phyloP scores from a whole-genome alignment of 1,140 invertebrate genomes.

The Euwallacea fornicatus region DNA sequence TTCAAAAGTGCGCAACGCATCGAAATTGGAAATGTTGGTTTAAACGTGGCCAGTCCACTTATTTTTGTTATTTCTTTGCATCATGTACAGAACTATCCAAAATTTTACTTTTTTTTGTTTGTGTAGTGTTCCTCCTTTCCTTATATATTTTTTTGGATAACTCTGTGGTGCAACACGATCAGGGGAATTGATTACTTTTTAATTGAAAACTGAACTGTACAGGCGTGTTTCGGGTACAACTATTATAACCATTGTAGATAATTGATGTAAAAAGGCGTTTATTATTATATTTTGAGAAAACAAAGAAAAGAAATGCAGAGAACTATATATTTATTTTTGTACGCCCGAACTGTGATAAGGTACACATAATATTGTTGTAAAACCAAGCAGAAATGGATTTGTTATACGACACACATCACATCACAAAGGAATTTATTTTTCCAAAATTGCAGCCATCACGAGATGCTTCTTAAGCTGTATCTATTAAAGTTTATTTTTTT shows the following conservation, averaged over 20 bases:
- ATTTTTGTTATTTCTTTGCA: too few species aligned
- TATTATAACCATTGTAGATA: too few species aligned
- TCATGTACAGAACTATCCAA: too few species aligned
- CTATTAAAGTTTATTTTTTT: neutral
- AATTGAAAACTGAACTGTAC: too few species aligned
- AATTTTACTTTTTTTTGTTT: too few species aligned
- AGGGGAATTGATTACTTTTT: too few species aligned
- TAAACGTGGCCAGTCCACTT: too few species aligned
- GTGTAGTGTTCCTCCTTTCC: too few species aligned
- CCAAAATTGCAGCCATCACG: too few species aligned
- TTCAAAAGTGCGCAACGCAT: too few species aligned
- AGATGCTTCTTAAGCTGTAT: neutral
- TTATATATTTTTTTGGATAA: neutral
- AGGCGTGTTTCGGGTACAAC: too few species aligned
- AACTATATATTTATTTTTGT: slow-evolving; percentile 35
- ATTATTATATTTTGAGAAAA: slow-evolving; percentile 23
- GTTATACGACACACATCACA: slow-evolving; percentile 3
- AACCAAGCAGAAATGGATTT: slow-evolving; percentile 24
- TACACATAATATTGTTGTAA: slow-evolving; percentile 22
- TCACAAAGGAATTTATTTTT: slow-evolving; percentile 24
- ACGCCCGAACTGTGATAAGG: slow-evolving; percentile 35
- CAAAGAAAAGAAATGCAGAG: slow-evolving; percentile 3
- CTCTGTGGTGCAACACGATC: neutral
- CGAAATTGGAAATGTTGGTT: too few species aligned
- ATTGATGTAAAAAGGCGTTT: slow-evolving; percentile 8